These are phyloP conservation scores for Ylistrum balloti DNA, from an alignment of 1,140 invertebrate genomes.

Conservation along the genomic window DNA sequence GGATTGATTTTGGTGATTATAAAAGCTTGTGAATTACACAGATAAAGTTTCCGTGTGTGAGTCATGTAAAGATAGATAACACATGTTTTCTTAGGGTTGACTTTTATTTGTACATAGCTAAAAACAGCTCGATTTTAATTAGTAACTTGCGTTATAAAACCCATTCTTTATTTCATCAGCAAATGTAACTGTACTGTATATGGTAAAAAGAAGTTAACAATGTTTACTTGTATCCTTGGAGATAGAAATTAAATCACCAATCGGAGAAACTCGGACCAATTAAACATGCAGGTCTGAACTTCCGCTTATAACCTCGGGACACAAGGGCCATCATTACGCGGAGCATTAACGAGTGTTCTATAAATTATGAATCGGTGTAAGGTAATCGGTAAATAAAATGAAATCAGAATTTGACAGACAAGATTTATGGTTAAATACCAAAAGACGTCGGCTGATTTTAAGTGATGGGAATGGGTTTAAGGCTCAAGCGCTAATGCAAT, in stretches of 20 bases:
- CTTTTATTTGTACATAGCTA: neutral
- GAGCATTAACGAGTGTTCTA: constrained; percentile 1
- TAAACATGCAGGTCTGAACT: constrained; percentile 3
- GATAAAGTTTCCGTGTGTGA: neutral
- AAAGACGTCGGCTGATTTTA: neutral
- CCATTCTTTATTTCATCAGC: neutral
- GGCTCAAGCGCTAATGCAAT: constrained; percentile 4
- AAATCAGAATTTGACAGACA: constrained; percentile 35
- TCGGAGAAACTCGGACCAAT: neutral
- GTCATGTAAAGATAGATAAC: neutral
- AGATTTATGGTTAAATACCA: constrained; percentile 29
- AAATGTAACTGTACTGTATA: neutral
- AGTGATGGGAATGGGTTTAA: constrained; percentile 28
- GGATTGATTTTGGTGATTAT: neutral
- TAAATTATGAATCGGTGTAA: constrained; percentile 35
- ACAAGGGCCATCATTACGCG: neutral
- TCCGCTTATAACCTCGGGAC: neutral
- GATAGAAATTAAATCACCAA: neutral
- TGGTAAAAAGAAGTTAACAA: neutral
- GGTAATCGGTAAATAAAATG: constrained; percentile 15
- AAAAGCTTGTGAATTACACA: too few species aligned
- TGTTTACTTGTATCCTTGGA: constrained; percentile 1
- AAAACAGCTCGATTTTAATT: neutral
- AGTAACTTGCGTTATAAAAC: constrained; percentile 27
- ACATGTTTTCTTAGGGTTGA: neutral